Conservation (phyloP, 92 coral and sea anemone genomes). For the Ricordea florida region DNA sequence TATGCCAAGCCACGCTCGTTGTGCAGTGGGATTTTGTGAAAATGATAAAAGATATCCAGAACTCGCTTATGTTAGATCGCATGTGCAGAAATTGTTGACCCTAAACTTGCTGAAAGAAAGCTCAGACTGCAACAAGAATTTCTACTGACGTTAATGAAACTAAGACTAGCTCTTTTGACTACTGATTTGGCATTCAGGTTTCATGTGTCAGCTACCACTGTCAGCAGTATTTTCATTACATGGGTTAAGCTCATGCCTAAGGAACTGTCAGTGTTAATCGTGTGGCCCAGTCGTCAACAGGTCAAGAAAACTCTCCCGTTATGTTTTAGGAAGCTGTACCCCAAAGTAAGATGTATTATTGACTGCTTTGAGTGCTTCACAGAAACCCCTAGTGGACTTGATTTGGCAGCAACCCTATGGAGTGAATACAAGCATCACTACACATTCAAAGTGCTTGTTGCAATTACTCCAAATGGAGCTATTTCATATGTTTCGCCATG, state of each 20-base stretch:
- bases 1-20: too few species aligned
- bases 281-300: constrained; percentile 60
- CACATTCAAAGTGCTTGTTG: constrained; percentile 42
- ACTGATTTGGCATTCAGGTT: too few species aligned
- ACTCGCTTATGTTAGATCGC: too few species aligned
- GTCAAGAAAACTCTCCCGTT: constrained; percentile 55
- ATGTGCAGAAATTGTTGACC: too few species aligned
- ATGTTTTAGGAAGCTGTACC: constrained; percentile 51
- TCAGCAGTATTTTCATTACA: too few species aligned
- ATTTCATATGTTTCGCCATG: constrained; percentile 28
- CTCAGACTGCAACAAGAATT: constrained; percentile 51
- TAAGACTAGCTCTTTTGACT: constrained; percentile 25
- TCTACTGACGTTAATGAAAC: constrained; percentile 60
- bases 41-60: too few species aligned
- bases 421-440: constrained; percentile 72
- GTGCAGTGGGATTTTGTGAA: too few species aligned
- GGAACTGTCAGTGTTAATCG: constrained; percentile 62
- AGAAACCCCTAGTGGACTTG: constrained; percentile 64
- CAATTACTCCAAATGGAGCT: constrained; percentile 42
- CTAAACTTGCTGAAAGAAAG: constrained; percentile 29
- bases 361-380: constrained; percentile 74
- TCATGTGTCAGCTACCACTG: too few species aligned
- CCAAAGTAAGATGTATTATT: constrained; percentile 58
- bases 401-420: constrained; percentile 74
- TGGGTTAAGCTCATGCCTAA: constrained; percentile 60